A percentile compares a stretch with the other conserved stretches of the same genome.
Conservation (phyloP, 1,140 invertebrate species). For the Apocrypta bakeri region DNA sequence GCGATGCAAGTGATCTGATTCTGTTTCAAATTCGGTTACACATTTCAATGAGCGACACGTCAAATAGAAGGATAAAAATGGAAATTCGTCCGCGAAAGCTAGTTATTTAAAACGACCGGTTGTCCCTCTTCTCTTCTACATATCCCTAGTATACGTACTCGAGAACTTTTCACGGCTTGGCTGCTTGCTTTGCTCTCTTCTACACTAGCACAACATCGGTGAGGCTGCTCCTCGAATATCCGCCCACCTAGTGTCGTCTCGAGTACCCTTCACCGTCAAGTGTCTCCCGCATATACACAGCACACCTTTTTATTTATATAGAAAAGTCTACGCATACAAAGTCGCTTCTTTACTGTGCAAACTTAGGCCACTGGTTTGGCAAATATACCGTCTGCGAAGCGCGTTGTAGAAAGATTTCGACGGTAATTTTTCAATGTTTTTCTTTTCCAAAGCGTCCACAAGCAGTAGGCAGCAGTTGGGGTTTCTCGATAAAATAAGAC, state of each 20-base stretch:
- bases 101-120: constrained; percentile 60
- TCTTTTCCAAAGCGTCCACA: too few relatives aligned
- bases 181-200: constrained; percentile 60
- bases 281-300: constrained; percentile 20
- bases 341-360: constrained; percentile 27
- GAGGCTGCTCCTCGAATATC: constrained; percentile 49
- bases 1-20: too few relatives aligned
- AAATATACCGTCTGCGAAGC: constrained; percentile 3
- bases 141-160: neutral
- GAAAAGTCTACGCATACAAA: constrained; percentile 41
- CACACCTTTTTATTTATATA: constrained; percentile 48
- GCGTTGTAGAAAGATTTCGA: neutral
- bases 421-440: too few relatives aligned
- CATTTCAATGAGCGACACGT: too few relatives aligned
- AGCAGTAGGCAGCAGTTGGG: too few relatives aligned
- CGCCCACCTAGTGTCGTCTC: constrained; percentile 60
- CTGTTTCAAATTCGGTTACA: too few relatives aligned
- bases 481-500: neutral
- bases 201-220: constrained; percentile 16
- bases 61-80: too few relatives aligned
- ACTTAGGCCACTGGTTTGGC: constrained; percentile 36
- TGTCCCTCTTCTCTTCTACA: neutral
- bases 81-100: too few relatives aligned
- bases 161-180: constrained; percentile 25
- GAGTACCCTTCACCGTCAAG: constrained; percentile 53